Conservation (phyloP, 2,888 invertebrate genomes). For the Strigamia crassipes region DNA sequence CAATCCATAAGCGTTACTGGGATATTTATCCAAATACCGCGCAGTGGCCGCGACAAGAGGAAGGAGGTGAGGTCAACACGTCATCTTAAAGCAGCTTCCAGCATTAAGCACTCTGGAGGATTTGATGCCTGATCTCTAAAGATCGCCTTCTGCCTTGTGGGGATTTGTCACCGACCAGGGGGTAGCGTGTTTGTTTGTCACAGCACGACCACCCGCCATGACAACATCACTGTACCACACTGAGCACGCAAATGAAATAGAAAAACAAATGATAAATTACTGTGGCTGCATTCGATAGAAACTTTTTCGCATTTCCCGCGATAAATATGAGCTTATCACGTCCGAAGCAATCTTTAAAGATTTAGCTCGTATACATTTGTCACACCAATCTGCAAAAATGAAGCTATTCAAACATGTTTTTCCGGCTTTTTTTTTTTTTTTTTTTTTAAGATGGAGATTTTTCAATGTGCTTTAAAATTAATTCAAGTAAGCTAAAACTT, state of each 20-base stretch:
- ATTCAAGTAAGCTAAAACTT: no score
- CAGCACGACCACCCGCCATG: not conserved
- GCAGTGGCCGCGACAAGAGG: not conserved
- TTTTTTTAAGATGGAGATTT: no score
- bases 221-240: not conserved
- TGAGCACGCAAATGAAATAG: not conserved
- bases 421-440: no score
- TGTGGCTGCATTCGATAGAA: not conserved
- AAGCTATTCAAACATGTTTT: no score
- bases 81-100: constrained; percentile 3
- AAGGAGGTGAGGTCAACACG: not conserved
- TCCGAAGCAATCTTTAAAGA: no score
- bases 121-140: not conserved
- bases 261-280: not conserved
- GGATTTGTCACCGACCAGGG: constrained; percentile 1
- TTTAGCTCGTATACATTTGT: no score
- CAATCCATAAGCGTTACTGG: constrained; percentile 3
- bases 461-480: no score
- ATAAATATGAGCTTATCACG: not conserved
- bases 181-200: constrained; percentile 3
- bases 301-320: not conserved
- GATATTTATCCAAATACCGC: not conserved
- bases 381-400: no score
- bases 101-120: constrained; percentile 10
- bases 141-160: not conserved